A percentile compares a stretch with the other conserved stretches of the same genome.
Conservation (phyloP, 1,140 invertebrate species). For the Tetragonula clypearis region DNA sequence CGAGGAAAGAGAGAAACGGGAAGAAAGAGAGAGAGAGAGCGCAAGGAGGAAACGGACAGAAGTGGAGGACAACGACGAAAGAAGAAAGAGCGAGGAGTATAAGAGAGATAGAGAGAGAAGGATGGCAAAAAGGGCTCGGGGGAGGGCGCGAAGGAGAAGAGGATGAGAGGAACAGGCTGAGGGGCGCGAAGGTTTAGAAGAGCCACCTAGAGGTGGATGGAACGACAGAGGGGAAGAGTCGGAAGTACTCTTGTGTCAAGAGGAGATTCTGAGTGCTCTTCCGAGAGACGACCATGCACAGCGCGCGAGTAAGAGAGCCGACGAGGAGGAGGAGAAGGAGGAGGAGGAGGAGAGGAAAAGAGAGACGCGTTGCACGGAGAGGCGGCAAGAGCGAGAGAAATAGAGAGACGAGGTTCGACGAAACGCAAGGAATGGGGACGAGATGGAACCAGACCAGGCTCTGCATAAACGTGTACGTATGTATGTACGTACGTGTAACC, state of each 20-base stretch:
- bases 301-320: constrained; percentile 20
- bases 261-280: constrained; percentile 76
- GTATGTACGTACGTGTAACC: neutral
- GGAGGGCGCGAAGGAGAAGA: constrained; percentile 18
- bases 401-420: constrained; percentile 22
- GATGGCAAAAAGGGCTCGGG: constrained; percentile 73
- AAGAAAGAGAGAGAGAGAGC: constrained; percentile 40
- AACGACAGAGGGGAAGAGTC: constrained; percentile 70
- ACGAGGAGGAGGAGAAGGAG: neutral
- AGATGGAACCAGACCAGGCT: constrained; percentile 11
- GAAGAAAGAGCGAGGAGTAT: constrained; percentile 16
- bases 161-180: constrained; percentile 45
- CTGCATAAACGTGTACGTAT: neutral
- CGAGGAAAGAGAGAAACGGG: neutral
- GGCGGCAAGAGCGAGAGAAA: neutral
- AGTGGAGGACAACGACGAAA: neutral
- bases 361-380: neutral
- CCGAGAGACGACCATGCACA: constrained; percentile 67
- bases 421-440: constrained; percentile 5
- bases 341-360: neutral
- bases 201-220: constrained; percentile 78
- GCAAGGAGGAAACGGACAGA: constrained; percentile 47
- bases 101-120: constrained; percentile 40
- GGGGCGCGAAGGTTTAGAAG: constrained; percentile 62
- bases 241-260: constrained; percentile 77